phyloP scores from a whole-genome alignment of 2,888 invertebrate species.

The Serrognathus titanus region DNA sequence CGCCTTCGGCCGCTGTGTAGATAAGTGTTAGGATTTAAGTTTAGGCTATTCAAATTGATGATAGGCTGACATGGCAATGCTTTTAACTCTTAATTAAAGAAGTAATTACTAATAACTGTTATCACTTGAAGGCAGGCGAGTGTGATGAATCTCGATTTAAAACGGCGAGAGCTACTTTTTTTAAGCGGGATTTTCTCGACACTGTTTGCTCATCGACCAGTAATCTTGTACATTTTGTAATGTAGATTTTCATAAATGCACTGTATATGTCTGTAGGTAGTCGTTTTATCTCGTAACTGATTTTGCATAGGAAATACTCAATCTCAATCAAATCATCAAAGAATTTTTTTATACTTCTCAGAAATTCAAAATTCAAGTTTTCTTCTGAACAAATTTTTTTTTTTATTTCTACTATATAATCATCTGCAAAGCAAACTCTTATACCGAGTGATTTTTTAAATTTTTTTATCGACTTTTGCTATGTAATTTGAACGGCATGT shows the following conservation, averaged over 20 bases:
- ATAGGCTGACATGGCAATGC: constrained; percentile 28
- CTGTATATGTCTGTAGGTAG: constrained; percentile 24
- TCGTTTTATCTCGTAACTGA: constrained; percentile 23
- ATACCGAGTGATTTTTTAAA: too few species aligned
- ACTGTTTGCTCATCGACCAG: constrained; percentile 38
- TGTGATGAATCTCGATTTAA: neutral
- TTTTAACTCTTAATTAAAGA: constrained; percentile 29
- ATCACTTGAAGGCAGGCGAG: constrained; percentile 30
- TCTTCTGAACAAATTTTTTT: too few species aligned
- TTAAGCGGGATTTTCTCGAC: constrained; percentile 16
- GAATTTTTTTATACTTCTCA: too few species aligned
- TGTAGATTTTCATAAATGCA: constrained; percentile 26
- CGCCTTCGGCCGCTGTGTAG: constrained; percentile 28
- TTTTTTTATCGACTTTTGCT: too few species aligned
- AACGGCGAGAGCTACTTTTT: neutral
- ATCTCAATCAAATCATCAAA: neutral
- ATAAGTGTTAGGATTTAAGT: constrained; percentile 26
- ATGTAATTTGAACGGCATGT: too few species aligned
- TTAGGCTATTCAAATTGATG: constrained; percentile 21
- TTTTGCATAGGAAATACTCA: constrained; percentile 20
- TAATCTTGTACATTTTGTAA: constrained; percentile 45
- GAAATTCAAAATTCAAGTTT: too few species aligned
- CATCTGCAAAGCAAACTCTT: too few species aligned
- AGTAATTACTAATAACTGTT: constrained; percentile 25
- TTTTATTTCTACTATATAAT: too few species aligned